Base-by-base conservation (phyloP, 2,113 vertebrate species). In the Crotalus tigris region DNA sequence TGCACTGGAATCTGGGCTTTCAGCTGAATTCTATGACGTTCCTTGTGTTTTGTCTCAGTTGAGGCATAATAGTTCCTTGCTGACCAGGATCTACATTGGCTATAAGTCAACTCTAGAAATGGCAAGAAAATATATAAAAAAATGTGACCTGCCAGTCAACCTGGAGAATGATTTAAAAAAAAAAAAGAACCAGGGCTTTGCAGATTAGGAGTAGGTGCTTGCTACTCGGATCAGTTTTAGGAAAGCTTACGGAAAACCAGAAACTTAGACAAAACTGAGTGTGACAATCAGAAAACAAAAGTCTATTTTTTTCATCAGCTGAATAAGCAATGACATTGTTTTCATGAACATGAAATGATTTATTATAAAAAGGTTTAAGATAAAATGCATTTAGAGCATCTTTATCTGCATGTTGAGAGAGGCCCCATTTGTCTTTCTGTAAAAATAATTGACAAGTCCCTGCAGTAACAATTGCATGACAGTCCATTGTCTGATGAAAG, bases 221-320 rank as follows among this genome's bases (percentile, higher is more conserved):
- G 89, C 88, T n/a, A n/a, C n/a, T n/a, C n/a, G n/a, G n/a, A n/a
- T n/a, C n/a, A n/a, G n/a, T n/a, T n/a, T n/a, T n/a, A n/a, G n/a
- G n/a, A n/a, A n/a, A n/a, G n/a, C n/a, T n/a, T n/a, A n/a, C n/a
- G n/a, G n/a, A n/a, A n/a, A n/a, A n/a, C n/a, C n/a, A n/a, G n/a
- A n/a, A n/a, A n/a, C n/a, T n/a, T n/a, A n/a, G n/a, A n/a, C 81
- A 92, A 94, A 96, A 96, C 91, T 92, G 91, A 94, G 59, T 92
- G 90, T 96, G 96, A 94, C 95, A 89, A 94, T 96, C 90, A 95
- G 92, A 96, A 96, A 92, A 91, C 21, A 94, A 91, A 95, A 89
- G 85, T 96, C 3, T 44, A 9, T 81, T 92, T 39, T 92, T 94
- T 92, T 86, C 75, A 90, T 81, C 89, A 96, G 46, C 29, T 59